Conservation (phyloP, 2,888 invertebrate species). For the Agriopis leucophaearia region DNA sequence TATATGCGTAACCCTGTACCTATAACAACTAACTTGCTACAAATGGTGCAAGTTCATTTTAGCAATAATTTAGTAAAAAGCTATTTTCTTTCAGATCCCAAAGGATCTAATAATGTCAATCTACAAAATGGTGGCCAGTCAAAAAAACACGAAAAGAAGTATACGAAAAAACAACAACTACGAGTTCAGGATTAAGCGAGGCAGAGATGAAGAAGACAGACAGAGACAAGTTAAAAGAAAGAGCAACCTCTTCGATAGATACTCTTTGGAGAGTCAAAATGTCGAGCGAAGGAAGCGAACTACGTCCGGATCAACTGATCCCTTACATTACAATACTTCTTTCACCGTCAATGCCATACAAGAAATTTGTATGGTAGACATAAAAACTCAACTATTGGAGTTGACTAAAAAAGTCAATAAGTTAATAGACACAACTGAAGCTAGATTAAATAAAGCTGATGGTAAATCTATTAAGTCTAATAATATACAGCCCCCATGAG, state of each 20-base stretch:
- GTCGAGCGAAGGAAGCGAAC: conserved; percentile 75
- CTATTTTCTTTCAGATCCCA: conserved; percentile 84
- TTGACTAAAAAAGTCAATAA: conserved; percentile 76
- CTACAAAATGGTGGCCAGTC: conserved; percentile 91
- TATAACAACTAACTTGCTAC: too few relatives aligned
- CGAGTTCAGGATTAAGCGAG: conserved; percentile 70
- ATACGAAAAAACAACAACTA: conserved; percentile 81
- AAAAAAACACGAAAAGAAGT: conserved; percentile 87
- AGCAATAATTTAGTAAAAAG: too few relatives aligned
- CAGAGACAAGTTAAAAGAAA: conserved; percentile 75
- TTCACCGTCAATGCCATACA: conserved; percentile 77
- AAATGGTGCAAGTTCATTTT: too few relatives aligned
- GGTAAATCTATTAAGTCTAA: conserved; percentile 55
- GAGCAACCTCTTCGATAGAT: conserved; percentile 78
- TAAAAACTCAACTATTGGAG: conserved; percentile 75
- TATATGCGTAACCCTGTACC: too few relatives aligned
- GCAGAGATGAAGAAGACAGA: conserved; percentile 66
- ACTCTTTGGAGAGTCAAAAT: conserved; percentile 75
- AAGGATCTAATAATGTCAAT: conserved; percentile 91
- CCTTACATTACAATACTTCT: conserved; percentile 59
- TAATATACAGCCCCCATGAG: conserved; percentile 59
- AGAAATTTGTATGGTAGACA: conserved; percentile 82
- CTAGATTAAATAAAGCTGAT: conserved; percentile 71
- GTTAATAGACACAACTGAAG: conserved; percentile 73
- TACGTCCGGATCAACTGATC: conserved; percentile 64